Evolutionary conservation across 2,113 vertebrate genomes (phyloP).

Genomic region (Microcebus griseorufus): DNA sequence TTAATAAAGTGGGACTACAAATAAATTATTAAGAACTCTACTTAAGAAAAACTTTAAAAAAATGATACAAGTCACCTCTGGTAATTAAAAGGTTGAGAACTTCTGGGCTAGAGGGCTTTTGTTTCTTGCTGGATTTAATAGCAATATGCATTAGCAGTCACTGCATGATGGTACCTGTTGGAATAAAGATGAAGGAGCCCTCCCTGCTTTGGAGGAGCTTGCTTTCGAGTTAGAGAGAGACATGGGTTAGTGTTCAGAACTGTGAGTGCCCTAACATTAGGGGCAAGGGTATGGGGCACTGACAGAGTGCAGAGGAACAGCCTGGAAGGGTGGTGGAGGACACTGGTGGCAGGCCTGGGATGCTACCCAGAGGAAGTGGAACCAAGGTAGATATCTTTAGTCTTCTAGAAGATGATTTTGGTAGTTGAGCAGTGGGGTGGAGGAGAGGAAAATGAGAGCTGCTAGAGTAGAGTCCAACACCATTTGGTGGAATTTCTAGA

Average conservation of each 20-base stretch:
- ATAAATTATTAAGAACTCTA: not conserved
- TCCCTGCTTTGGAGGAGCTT: not conserved
- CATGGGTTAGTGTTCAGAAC: not conserved
- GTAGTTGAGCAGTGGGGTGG: not conserved
- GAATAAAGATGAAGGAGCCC: not conserved
- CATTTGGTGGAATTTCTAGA: not conserved
- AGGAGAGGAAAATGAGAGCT: not conserved
- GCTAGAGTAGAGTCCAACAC: not conserved
- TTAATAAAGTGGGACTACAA: not conserved
- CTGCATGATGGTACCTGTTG: not conserved
- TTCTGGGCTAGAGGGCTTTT: not conserved
- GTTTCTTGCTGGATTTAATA: not conserved
- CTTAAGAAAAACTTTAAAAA: not conserved
- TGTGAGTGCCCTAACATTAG: not conserved
- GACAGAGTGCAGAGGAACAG: accelerated
- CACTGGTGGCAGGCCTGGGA: accelerated
- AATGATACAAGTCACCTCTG: not conserved
- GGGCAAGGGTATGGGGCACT: accelerated
- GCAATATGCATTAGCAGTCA: not conserved
- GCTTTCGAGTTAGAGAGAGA: not conserved
- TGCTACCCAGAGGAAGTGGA: not conserved
- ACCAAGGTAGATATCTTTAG: not conserved
- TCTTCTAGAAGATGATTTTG: not conserved
- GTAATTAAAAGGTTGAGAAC: not conserved
- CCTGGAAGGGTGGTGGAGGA: too few species aligned